phyloP scores from a whole-genome alignment of 2,888 invertebrate species.

The Netelia inedita region DNA sequence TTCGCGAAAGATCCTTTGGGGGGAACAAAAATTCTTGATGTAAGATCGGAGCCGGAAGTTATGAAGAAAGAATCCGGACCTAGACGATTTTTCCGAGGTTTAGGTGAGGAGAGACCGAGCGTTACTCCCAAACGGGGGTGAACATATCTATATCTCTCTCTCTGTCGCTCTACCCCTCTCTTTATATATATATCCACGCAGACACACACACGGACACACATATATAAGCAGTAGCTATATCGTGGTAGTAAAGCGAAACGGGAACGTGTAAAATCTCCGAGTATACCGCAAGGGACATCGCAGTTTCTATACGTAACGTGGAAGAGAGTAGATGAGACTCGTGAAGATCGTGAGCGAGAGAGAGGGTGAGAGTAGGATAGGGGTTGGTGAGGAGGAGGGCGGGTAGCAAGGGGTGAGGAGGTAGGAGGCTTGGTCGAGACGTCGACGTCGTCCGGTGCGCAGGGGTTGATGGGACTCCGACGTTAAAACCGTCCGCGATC shows the following conservation, averaged over 20 bases:
- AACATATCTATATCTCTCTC: slow-evolving; percentile 24
- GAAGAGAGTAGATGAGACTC: slow-evolving; percentile 53
- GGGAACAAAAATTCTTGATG: background rate
- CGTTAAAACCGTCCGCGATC: slow-evolving; percentile 80
- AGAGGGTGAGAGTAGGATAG: too few relatives aligned
- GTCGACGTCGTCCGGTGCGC: slow-evolving; percentile 57
- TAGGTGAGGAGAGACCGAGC: slow-evolving; percentile 29
- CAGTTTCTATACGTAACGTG: slow-evolving; percentile 45
- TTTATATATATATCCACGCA: background rate
- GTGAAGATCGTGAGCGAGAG: background rate
- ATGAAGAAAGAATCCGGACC: slow-evolving; percentile 55
- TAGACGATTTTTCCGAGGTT: slow-evolving; percentile 19
- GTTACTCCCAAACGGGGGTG: slow-evolving; percentile 56
- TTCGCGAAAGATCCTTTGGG: too few relatives aligned
- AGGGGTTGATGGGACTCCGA: slow-evolving; percentile 73
- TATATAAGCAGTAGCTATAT: slow-evolving; percentile 63
- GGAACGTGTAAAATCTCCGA: slow-evolving; percentile 76
- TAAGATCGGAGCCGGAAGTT: slow-evolving; percentile 26
- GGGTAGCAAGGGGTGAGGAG: too few relatives aligned
- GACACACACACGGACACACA: background rate
- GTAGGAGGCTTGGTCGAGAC: slow-evolving; percentile 51
- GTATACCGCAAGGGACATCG: slow-evolving; percentile 54
- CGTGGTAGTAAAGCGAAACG: slow-evolving; percentile 78
- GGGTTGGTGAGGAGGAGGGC: background rate
- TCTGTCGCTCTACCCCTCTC: too few relatives aligned